Base-by-base conservation (phyloP, 2,888 invertebrate genomes). In the Melipona beecheii region DNA sequence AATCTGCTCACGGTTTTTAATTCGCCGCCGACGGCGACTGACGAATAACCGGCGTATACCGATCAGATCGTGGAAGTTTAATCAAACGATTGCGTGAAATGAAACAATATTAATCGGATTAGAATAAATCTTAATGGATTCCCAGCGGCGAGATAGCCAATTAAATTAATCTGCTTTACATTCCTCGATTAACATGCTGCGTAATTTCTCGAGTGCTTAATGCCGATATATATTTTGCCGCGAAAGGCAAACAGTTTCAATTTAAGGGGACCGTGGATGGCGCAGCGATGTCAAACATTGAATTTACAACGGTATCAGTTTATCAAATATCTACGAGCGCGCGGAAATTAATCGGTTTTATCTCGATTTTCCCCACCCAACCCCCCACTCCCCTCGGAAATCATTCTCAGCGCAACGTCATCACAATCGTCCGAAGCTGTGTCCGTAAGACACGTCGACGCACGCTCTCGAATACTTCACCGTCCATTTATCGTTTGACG, bases 161-260 rank as follows among this genome's bases (percentile, higher is more conserved):
- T 79, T 84, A 75, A 79, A 79, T 84, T 79, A 84, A 84, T 84
- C 84, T 62, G 84, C 73, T 84, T 60, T 64, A 24, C 73, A 65
- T 84, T 72, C 72, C 72, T 75, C 79, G 79, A 84, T 84, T 84
- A 83, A 78, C 72, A 52, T 19, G 64, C 73, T 73, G 70, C 70
- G 84, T 74, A 84, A 84, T 84, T 84, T 69, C 79, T 84, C 31
- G 58, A n/a, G 58, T 77, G 70, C 58, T 83, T 66, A 52, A 83
- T 77, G 36, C 31, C 43, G 52, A 54, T 77, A 56, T 62, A 43
- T 43, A 43, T 43, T 77, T 69, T 74, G 50, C 62, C 43, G 52
- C 36, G 72, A 43, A 70, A 64, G 17, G n/a, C 62, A 64, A 72
- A 68, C 82, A 69, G 49, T 73, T 77, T 73, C 52, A 31, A 83